These are phyloP conservation scores for Caenorhabditis sp. DNA, from an alignment of 2,888 invertebrate genomes.

Conservation along the genomic window DNA sequence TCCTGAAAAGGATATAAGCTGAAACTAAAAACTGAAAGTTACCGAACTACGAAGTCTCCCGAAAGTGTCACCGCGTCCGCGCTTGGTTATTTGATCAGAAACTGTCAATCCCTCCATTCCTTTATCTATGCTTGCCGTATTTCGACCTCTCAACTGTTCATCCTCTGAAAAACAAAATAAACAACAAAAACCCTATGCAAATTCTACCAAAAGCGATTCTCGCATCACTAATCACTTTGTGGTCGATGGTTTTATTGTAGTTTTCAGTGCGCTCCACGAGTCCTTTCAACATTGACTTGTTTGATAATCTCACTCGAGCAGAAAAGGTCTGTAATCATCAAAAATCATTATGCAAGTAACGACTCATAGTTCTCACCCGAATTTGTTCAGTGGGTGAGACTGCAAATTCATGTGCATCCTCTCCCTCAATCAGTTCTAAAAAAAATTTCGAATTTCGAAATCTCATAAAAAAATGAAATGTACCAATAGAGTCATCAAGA, in stretches of 20 bases:
- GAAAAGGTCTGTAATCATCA: slow-evolving; percentile 15
- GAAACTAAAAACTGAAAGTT: background rate
- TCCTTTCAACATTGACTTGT: slow-evolving; percentile 47
- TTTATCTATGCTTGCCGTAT: background rate
- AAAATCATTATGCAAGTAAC: too few species aligned
- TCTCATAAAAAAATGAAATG: too few species aligned
- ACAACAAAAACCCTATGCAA: too few species aligned
- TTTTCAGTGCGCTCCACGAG: slow-evolving; percentile 46
- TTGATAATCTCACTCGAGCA: slow-evolving; percentile 23
- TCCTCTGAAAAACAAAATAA: slow-evolving; percentile 33
- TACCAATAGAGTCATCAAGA: background rate
- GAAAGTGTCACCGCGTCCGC: slow-evolving; percentile 50
- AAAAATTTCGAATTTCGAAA: too few species aligned
- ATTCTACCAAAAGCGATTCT: slow-evolving; percentile 61
- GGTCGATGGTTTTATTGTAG: slow-evolving; percentile 51
- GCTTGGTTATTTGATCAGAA: slow-evolving; percentile 27
- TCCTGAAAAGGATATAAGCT: background rate
- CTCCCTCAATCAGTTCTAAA: too few species aligned
- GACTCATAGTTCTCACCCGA: too few species aligned
- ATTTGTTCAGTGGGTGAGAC: too few species aligned
- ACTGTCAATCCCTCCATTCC: slow-evolving; percentile 15
- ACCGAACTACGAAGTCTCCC: slow-evolving; percentile 54
- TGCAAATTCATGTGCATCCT: too few species aligned
- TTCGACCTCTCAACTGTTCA: slow-evolving; percentile 26
- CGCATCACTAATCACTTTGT: slow-evolving; percentile 39